These are phyloP conservation scores for Drosophila pandora DNA, from an alignment of 1,140 invertebrate genomes.

Conservation along the genomic window DNA sequence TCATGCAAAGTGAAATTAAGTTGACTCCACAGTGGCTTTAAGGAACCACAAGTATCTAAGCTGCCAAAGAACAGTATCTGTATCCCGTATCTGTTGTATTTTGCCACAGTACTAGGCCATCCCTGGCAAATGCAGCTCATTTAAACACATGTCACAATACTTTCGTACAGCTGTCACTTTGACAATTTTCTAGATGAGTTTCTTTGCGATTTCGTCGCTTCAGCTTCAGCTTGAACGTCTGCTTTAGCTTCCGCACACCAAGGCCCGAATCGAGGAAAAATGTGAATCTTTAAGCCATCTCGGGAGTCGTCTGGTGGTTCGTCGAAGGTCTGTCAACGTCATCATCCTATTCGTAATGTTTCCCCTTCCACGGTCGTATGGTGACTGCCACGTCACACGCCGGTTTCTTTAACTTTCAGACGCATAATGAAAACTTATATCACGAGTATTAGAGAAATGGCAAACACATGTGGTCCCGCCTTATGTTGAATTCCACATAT, in stretches of 20 bases:
- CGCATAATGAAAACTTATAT: conserved; percentile 77
- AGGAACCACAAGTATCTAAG: conserved; percentile 30
- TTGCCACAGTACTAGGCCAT: conserved; percentile 2
- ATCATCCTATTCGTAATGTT: conserved; percentile 63
- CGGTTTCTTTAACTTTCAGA: conserved; percentile 43
- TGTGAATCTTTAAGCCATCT: conserved; percentile 60
- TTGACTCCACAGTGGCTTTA: conserved; percentile 63
- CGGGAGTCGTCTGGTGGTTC: conserved; percentile 47
- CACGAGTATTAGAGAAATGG: conserved; percentile 69
- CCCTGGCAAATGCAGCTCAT: conserved; percentile 69
- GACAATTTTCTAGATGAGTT: conserved; percentile 82
- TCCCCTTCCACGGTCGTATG: conserved; percentile 22
- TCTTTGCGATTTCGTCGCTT: conserved; percentile 51
- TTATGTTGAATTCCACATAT: conserved; percentile 28
- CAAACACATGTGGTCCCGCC: conserved; percentile 56
- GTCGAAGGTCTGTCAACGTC: conserved; percentile 73
- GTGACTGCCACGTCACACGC: conserved; percentile 12
- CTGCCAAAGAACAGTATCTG: not conserved
- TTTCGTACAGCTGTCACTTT: conserved; percentile 80
- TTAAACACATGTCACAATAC: conserved; percentile 82
- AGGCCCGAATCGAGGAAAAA: conserved; percentile 24
- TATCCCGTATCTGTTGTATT: conserved; percentile 3
- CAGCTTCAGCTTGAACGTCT: not conserved
- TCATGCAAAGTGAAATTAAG: conserved; percentile 66
- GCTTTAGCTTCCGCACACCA: conserved; percentile 10